Percentiles rank a stretch among this genome's conserved stretches.
These are phyloP conservation scores for Euphonia xanthogaster DNA, from an alignment of 2,797 vertebrate genomes.

Conservation along the genomic window DNA sequence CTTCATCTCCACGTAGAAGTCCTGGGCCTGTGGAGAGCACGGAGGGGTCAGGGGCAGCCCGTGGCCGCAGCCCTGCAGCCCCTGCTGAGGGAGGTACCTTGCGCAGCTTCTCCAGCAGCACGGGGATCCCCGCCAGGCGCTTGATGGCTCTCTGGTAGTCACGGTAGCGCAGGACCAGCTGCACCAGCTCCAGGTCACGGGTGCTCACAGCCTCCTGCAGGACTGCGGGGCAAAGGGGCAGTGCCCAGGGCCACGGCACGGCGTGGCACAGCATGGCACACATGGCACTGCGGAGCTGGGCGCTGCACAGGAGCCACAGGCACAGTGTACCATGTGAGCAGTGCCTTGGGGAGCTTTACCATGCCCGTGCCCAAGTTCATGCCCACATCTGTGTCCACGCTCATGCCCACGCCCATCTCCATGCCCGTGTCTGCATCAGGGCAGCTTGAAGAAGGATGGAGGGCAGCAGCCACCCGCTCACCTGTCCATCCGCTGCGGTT, in stretches of 20 bases:
- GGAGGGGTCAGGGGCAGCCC: background rate
- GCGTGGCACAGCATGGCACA: background rate
- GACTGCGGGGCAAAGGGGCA: conserved; percentile 71
- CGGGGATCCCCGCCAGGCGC: conserved; percentile 91
- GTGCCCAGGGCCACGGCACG: background rate
- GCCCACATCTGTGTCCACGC: no score
- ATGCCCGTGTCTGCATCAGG: background rate
- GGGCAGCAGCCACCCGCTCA: conserved; percentile 39
- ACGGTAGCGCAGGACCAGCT: conserved; percentile 90
- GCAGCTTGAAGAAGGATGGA: background rate
- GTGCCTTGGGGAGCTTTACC: fast-evolving
- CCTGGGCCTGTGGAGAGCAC: conserved; percentile 83
- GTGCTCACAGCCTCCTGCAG: conserved; percentile 97
- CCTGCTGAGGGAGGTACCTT: conserved; percentile 76
- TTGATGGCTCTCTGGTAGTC: conserved; percentile 95
- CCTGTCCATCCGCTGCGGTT: conserved; percentile 96
- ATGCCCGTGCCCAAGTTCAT: background rate
- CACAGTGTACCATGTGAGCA: fast-evolving
- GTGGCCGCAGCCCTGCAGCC: fast-evolving
- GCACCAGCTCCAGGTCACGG: conserved; percentile 90
- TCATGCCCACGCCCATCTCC: fast-evolving
- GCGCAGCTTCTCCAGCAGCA: conserved; percentile 90
- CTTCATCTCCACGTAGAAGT: conserved; percentile 99
- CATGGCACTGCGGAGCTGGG: background rate
- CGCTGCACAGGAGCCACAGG: background rate